Base-by-base conservation (phyloP, 2,113 vertebrate genomes). In the Spermophilus dauricus region DNA sequence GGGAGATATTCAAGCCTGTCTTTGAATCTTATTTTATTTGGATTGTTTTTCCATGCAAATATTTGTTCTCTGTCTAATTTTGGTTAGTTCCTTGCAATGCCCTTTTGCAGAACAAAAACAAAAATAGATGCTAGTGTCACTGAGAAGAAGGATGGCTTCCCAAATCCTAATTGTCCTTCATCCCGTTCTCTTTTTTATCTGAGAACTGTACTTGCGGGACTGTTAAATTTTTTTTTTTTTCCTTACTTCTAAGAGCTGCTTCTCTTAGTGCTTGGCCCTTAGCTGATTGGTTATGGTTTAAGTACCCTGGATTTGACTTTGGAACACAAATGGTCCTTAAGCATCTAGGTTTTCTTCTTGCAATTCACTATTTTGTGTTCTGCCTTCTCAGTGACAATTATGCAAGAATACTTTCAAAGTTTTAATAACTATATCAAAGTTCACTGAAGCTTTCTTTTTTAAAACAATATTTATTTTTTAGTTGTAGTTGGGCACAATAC, bases 21-120 rank as follows among this genome's bases (percentile, higher is more conserved):
- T 97, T 72, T 85, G 90, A 95, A 92, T 45, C 30, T 95, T 89
- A 70, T 89, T 97, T 95, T 63, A 86, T 91, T 92, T 80, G 90
- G 97, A 65, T 95, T 94, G 37, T 51, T 91, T 94, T 94, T 53
- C 72, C 76, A 75, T 91, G 84, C 88, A 82, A 96, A 95, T 91
- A 58, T 96, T 96, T 97, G 65, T 69, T 92, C 95, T 69, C 32
- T 77, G 28, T 81, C 72, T 97, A 87, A 76, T 97, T 97, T 96
- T 96, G 95, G 65, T 89, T 88, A 94, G 18, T 90, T 89, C 32
- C 42, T 92, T 90, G 93, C 76, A 69, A 9, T 82, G 77, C 77
- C 73, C 90, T 91, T 95, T 90, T 24, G n/a, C 58, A 85, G 93
- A 93, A 92, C 34, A 89, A 87, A 93, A 90, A 48, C 80, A 72